Evolutionary conservation across 2,888 invertebrate genomes (phyloP), one percentile per base, ranked within the genome.

Genomic region (Lepidonotus clava): DNA sequence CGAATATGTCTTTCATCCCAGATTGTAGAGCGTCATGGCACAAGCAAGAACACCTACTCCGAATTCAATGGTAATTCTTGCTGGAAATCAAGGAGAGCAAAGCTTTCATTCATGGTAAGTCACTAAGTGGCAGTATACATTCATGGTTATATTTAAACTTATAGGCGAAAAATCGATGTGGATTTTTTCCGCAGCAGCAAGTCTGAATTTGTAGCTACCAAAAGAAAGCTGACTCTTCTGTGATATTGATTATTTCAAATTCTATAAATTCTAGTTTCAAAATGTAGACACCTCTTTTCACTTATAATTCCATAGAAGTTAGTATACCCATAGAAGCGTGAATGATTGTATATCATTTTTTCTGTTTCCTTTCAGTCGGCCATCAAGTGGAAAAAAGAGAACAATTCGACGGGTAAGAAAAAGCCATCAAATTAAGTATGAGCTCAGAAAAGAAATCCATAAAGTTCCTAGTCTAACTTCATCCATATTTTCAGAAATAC

Each of bases 321-420:
- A n/a, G n/a, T n/a, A n/a, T n/a, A n/a, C n/a, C n/a, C 56, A 56
- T 56, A 21, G 8, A n/a, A 56, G n/a, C 11, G 4, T 21, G n/a
- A 56, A 11, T 28, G 28, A 61, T 61, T 61, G 21, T 1, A 61
- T 5, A 28, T 32, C 24, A 11, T 14, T 61, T 61, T 61, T 11
- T 24, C 28, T 28, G n/a, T n/a, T n/a, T n/a, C n/a, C n/a, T 61
- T 28, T n/a, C 28, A 61, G 61, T 14, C 61, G 61, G 24, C 11
- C 61, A 61, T 61, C 61, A n/a, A 61, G 61, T 24, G 61, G 61
- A 24, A 61, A 61, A 61, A n/a, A 28, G 61, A 61, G 61, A 61
- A 14, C 32, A 11, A 8, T 61, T 5, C 1, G 61, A 61, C 1
- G 61, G 24, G 61, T 61, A 28, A 61, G 61, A 1, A 56, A n/a